Evolutionary conservation across 2,797 vertebrate genomes (phyloP).

Genomic region (Tachyglossus aculeatus): DNA sequence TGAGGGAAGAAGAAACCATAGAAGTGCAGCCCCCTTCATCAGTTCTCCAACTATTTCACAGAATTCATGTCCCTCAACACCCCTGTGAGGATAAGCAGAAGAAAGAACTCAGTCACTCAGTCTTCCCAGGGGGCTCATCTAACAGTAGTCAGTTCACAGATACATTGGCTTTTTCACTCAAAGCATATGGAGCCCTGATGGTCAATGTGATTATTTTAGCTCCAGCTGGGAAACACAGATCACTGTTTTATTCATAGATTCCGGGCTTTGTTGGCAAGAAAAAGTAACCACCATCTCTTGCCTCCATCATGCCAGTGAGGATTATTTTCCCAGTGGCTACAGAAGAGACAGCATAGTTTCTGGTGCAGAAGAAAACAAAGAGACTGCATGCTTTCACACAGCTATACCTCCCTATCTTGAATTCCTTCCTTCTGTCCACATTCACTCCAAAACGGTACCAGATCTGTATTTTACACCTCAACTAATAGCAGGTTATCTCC

Average conservation of each 20-base stretch:
- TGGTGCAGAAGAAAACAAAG: no score
- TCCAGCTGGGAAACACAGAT: background rate
- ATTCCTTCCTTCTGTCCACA: no score
- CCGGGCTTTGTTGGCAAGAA: background rate
- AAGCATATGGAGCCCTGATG: conserved; percentile 17
- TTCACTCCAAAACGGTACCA: no score
- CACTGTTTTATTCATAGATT: background rate
- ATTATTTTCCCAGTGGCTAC: no score
- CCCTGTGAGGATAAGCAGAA: conserved; percentile 7
- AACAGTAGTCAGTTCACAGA: background rate
- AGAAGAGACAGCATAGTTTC: no score
- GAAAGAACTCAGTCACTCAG: background rate
- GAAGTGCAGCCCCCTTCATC: background rate
- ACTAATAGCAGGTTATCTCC: no score
- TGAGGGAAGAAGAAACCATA: conserved; percentile 8
- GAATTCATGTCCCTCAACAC: conserved; percentile 4
- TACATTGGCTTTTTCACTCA: conserved; percentile 2
- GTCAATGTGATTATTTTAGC: background rate
- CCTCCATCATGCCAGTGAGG: no score
- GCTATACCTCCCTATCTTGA: no score
- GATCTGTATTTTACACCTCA: no score
- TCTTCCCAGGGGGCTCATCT: no score
- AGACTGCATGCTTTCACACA: no score
- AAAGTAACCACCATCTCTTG: no score
- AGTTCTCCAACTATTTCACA: background rate